Conservation (phyloP, 2,888 invertebrate species). For the Craniophora ligustri region DNA sequence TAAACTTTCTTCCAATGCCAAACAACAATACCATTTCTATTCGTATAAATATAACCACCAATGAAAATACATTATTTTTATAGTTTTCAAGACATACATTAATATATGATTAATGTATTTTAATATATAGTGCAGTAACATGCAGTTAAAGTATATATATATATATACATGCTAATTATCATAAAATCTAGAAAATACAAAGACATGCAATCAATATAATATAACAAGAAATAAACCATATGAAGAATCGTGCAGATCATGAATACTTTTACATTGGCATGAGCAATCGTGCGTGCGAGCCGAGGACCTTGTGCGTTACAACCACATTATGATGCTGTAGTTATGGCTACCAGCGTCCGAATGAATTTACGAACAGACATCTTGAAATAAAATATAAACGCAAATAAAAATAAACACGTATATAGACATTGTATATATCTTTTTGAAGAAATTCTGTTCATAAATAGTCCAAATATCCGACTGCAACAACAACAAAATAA, state of each 20-base stretch:
- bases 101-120: constrained; percentile 23
- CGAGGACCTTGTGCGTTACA: constrained; percentile 70
- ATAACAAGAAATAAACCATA: constrained; percentile 34
- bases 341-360: constrained; percentile 72
- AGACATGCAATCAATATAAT: constrained; percentile 52
- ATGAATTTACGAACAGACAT: constrained; percentile 69
- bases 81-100: constrained; percentile 9
- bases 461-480: constrained; percentile 61
- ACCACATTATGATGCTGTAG: constrained; percentile 65
- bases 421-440: constrained; percentile 26
- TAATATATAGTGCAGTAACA: constrained; percentile 20
- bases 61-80: constrained; percentile 19
- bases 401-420: constrained; percentile 56
- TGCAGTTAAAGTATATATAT: constrained; percentile 29
- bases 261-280: constrained; percentile 46
- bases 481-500: constrained; percentile 49
- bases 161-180: constrained; percentile 32
- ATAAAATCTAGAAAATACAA: constrained; percentile 33
- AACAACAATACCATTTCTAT: constrained; percentile 49
- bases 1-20: constrained; percentile 63
- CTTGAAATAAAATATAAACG: constrained; percentile 49
- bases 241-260: constrained; percentile 49
- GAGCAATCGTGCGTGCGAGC: constrained; percentile 66
- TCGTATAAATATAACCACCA: constrained; percentile 32
- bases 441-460: constrained; percentile 65